These are phyloP conservation scores for Cisticola juncidis DNA, from an alignment of 2,113 vertebrate genomes.

Conservation along the genomic window DNA sequence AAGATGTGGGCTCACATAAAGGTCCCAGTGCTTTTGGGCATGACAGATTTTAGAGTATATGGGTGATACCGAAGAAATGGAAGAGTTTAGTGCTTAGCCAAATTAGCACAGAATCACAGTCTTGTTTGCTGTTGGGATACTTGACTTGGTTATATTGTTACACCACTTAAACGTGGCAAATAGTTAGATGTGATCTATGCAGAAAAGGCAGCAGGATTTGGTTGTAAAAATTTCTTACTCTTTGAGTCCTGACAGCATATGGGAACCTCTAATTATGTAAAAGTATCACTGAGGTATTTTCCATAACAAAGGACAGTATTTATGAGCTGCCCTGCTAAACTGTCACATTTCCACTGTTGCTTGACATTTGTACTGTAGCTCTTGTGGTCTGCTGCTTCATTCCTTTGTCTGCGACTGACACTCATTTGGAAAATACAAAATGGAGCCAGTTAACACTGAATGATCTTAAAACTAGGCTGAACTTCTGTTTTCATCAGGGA, in stretches of 20 bases:
- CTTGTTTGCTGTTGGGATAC: not conserved
- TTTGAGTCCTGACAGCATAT: not conserved
- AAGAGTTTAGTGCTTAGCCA: not conserved
- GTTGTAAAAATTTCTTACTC: not conserved
- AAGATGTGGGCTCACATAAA: not conserved
- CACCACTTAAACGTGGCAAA: not conserved
- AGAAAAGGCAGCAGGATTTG: not conserved
- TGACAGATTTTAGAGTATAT: not conserved
- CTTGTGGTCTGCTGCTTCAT: not conserved
- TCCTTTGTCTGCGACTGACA: constrained; percentile 32
- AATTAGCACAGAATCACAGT: not conserved
- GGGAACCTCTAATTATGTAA: not conserved
- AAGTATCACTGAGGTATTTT: not conserved
- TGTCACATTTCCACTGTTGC: not conserved
- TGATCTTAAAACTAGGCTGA: constrained; percentile 51
- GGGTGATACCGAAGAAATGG: not conserved
- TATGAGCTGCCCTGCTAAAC: not conserved
- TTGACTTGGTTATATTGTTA: not conserved
- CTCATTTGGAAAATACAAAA: constrained; percentile 36
- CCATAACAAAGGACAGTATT: not conserved
- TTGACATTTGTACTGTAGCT: not conserved
- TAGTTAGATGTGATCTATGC: not conserved
- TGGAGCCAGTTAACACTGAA: constrained; percentile 45
- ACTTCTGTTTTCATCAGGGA: constrained; percentile 24
- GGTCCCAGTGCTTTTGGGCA: not conserved